Base-by-base conservation (phyloP, 2,113 vertebrate species). In the Heliornis fulica region DNA sequence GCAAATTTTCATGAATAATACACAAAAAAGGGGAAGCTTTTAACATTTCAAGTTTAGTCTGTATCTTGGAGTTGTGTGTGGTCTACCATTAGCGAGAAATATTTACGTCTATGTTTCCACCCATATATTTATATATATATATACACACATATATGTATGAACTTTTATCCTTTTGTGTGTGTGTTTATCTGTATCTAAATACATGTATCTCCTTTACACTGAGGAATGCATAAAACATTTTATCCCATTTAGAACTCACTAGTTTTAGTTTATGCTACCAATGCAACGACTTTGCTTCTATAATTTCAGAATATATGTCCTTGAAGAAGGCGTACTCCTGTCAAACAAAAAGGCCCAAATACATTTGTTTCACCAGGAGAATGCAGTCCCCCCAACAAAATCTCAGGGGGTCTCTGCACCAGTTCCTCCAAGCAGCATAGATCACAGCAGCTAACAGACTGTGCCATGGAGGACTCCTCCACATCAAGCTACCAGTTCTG, bases 101-200 rank as follows among this genome's bases (percentile, higher is more conserved):
- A 79, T 6, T 40, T 40, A 45, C 71, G 81, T 16, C 79, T 15
- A 41, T 28, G 23, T 28, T 75, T 54, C 29, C 41, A 51, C 8
- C 51, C 17, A 45, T 0, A 11, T 51, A 2, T 21, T 9, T n/a
- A 54, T 45, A 53, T 14, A 2, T 21, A 7, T 29, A 48, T 36
- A 53, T 11, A 29, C 23, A 53, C 11, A 2, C 18, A 7, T 29
- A 48, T 36, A 53, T 11, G 25, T 28, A 11, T 0, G 1, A 57
- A 69, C 25, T 60, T 78, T 7, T 31, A 56, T 46, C 19, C 32
- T 65, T 78, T 59, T 2, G 12, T 8, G 9, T 36, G 11, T 31
- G 48, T 16, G 3, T n/a, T n/a, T n/a, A n/a, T 15, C 2, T 9
- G 3, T 53, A 53, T 29, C 26, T 53, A 53, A 29, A 53, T 31